Conservation (phyloP, 1,140 invertebrate genomes). For the Lepidurus packardi region DNA sequence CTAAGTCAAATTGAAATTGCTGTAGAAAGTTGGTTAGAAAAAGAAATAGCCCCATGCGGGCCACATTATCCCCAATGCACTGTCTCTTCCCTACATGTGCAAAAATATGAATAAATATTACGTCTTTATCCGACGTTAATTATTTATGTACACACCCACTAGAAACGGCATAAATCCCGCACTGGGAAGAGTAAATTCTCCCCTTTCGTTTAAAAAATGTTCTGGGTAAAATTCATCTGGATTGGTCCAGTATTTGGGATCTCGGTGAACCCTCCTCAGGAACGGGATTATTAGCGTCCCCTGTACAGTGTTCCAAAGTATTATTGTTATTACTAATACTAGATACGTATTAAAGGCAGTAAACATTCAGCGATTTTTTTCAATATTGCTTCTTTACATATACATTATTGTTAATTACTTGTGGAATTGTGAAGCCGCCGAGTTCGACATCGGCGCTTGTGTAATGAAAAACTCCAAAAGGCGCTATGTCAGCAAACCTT, state of each 20-base stretch:
- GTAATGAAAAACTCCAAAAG: conserved; percentile 5
- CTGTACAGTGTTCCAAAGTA: not conserved
- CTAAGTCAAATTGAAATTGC: too few species aligned
- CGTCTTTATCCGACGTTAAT: not conserved
- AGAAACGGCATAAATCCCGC: conserved; percentile 25
- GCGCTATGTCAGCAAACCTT: conserved; percentile 24
- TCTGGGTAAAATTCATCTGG: conserved; percentile 24
- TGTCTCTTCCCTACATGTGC: not conserved
- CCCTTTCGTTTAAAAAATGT: conserved; percentile 10
- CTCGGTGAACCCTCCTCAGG: conserved; percentile 16
- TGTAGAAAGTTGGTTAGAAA: not conserved
- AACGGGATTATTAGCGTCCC: not conserved
- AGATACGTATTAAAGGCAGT: not conserved
- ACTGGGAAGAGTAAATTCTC: not conserved
- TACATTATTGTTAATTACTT: not conserved
- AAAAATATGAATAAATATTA: not conserved
- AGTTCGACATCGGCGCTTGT: conserved; percentile 9
- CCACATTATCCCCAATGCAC: conserved; percentile 16
- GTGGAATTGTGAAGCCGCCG: not conserved
- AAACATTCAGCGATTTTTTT: not conserved
- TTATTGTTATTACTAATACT: not conserved
- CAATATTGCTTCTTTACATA: too few species aligned
- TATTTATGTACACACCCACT: not conserved
- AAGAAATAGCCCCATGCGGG: not conserved
- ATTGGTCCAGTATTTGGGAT: conserved; percentile 19